A percentile compares a stretch with the other conserved stretches of the same genome.
Conservation (phyloP, 2,113 vertebrate genomes). For the Thunnus thynnus region DNA sequence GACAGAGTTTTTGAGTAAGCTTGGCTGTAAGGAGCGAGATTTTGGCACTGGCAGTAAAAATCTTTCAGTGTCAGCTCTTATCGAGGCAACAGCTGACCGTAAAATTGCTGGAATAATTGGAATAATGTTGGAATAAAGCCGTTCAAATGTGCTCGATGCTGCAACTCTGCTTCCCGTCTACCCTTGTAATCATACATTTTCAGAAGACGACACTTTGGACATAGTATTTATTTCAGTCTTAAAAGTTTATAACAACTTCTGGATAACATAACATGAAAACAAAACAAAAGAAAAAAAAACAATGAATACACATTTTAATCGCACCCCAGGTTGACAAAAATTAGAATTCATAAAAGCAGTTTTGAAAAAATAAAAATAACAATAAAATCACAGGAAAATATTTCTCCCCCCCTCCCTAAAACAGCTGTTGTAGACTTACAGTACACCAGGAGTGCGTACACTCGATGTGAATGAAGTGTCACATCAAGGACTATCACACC, state of each 20-base stretch:
- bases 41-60: too few relatives aligned
- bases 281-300: slow-evolving; percentile 58
- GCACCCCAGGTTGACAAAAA: slow-evolving; percentile 75
- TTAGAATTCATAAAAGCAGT: slow-evolving; percentile 74
- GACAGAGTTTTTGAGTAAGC: too few relatives aligned
- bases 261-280: slow-evolving; percentile 85
- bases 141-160: too few relatives aligned
- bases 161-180: too few relatives aligned
- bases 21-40: too few relatives aligned
- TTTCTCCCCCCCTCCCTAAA: not conserved
- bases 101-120: too few relatives aligned
- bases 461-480: not conserved
- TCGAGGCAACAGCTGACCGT: too few relatives aligned
- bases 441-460: slow-evolving; percentile 45
- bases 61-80: too few relatives aligned
- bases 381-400: slow-evolving; percentile 74
- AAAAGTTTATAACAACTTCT: slow-evolving; percentile 85
- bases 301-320: slow-evolving; percentile 71
- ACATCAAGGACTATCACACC: slow-evolving; percentile 3
- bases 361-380: slow-evolving; percentile 73
- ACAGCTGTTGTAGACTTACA: slow-evolving; percentile 64
- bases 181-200: not conserved
- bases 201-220: slow-evolving; percentile 64
- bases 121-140: too few relatives aligned
- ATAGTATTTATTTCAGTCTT: slow-evolving; percentile 87